These are phyloP conservation scores for Montipora cactus DNA, from an alignment of 64 coral and sea anemone species.

Conservation along the genomic window DNA sequence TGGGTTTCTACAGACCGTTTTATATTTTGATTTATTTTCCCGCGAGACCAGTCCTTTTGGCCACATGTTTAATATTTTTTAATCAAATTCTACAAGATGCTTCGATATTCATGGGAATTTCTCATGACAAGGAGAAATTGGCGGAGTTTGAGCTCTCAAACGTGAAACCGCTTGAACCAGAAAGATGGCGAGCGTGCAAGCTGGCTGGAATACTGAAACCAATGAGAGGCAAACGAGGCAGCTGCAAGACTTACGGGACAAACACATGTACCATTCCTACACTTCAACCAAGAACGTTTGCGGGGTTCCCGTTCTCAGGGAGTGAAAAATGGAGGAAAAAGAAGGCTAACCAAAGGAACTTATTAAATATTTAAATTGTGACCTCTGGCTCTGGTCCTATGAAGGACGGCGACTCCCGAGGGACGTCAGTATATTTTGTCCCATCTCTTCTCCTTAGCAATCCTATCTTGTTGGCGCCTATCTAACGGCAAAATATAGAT, in stretches of 20 bases:
- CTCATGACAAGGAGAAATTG: too few relatives aligned
- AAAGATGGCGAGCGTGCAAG: too few relatives aligned
- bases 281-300: slow-evolving; percentile 30
- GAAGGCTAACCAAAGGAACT: neutral
- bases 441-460: neutral
- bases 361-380: neutral
- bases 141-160: too few relatives aligned
- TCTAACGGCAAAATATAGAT: neutral
- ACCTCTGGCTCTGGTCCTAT: neutral
- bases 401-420: neutral
- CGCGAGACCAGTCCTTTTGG: too few relatives aligned
- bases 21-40: too few relatives aligned
- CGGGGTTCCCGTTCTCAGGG: neutral
- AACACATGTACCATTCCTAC: slow-evolving; percentile 29
- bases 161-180: too few relatives aligned
- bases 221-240: neutral
- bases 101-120: too few relatives aligned
- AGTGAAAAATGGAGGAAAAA: neutral
- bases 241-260: slow-evolving; percentile 8
- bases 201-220: too few relatives aligned
- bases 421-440: neutral
- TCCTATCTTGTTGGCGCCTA: too few relatives aligned
- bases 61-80: too few relatives aligned
- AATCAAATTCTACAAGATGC: too few relatives aligned
- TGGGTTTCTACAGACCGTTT: too few relatives aligned